Conservation (phyloP, 2,888 invertebrate species). For the Zelleria hepariella region DNA sequence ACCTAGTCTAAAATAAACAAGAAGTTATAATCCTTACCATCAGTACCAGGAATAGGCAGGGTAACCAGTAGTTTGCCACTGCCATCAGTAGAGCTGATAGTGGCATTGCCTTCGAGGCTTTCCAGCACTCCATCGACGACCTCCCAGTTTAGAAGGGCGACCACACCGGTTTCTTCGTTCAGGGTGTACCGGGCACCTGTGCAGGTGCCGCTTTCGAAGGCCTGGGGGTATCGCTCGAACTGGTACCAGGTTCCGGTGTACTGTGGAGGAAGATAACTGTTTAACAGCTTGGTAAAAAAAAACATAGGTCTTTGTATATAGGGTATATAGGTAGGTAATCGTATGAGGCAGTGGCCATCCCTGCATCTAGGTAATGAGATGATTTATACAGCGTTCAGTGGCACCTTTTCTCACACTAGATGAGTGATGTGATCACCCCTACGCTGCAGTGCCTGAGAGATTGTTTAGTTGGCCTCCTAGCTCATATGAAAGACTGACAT, state of each 20-base stretch:
- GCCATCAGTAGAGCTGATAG: conserved; percentile 27
- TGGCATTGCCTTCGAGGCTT: conserved; percentile 37
- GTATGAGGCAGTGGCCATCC: too few species aligned
- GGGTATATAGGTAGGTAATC: too few species aligned
- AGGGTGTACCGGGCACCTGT: conserved; percentile 37
- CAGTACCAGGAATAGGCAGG: conserved; percentile 27
- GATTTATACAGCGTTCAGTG: too few species aligned
- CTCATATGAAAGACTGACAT: too few species aligned
- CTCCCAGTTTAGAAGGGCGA: conserved; percentile 48
- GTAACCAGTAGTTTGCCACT: conserved; percentile 36
- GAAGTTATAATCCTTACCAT: conserved; percentile 23
- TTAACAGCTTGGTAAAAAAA: too few species aligned
- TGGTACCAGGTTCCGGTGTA: conserved; percentile 58
- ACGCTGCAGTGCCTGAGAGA: too few species aligned
- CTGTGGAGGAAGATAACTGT: too few species aligned
- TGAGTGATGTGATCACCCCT: too few species aligned
- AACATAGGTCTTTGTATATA: too few species aligned
- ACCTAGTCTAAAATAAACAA: not conserved
- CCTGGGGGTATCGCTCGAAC: conserved; percentile 14
- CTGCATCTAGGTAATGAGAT: too few species aligned
- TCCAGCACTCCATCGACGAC: conserved; percentile 34
- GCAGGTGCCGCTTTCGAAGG: conserved; percentile 28
- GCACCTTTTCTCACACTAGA: too few species aligned
- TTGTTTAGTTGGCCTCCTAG: too few species aligned
- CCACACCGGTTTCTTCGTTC: conserved; percentile 24